A percentile compares a stretch with the other conserved stretches of the same genome.
phyloP scores from a whole-genome alignment of 2,888 invertebrate species.

The Zygogramma bicolorata region DNA sequence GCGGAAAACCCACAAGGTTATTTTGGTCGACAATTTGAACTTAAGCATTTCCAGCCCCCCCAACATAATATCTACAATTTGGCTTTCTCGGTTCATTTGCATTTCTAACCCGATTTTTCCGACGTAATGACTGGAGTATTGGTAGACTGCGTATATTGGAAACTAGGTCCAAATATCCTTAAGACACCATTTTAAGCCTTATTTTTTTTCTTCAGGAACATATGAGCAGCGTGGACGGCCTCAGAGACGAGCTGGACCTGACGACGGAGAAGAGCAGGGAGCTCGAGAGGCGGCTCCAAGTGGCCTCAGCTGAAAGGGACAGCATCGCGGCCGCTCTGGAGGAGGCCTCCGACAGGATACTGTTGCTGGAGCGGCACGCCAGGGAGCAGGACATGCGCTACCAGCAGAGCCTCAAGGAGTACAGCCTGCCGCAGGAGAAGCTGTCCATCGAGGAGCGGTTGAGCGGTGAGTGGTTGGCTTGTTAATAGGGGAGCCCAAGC shows the following conservation, averaged over 20 bases:
- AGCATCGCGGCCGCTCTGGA: constrained; percentile 84
- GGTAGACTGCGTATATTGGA: no score
- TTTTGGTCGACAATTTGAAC: no score
- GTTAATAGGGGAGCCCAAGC: no score
- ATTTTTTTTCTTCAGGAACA: constrained; percentile 76
- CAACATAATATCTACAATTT: no score
- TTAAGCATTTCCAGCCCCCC: no score
- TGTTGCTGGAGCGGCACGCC: constrained; percentile 85
- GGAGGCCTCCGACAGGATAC: constrained; percentile 90
- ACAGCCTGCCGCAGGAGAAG: constrained; percentile 63
- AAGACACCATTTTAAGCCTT: no score
- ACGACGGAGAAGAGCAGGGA: constrained; percentile 87
- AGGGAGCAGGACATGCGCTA: constrained; percentile 79
- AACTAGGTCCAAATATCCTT: no score
- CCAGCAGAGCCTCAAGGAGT: constrained; percentile 59
- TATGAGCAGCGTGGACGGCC: constrained; percentile 87
- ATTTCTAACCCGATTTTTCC: no score
- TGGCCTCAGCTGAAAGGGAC: constrained; percentile 84
- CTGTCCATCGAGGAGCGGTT: constrained; percentile 63
- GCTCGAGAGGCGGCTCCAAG: constrained; percentile 81
- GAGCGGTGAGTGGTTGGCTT: constrained; percentile 65
- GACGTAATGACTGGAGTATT: no score
- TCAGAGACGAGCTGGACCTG: constrained; percentile 88
- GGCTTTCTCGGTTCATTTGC: no score
- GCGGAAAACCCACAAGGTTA: no score